phyloP scores from a whole-genome alignment of 2,888 invertebrate genomes.

The Poecilobothrus nobilitatus region DNA sequence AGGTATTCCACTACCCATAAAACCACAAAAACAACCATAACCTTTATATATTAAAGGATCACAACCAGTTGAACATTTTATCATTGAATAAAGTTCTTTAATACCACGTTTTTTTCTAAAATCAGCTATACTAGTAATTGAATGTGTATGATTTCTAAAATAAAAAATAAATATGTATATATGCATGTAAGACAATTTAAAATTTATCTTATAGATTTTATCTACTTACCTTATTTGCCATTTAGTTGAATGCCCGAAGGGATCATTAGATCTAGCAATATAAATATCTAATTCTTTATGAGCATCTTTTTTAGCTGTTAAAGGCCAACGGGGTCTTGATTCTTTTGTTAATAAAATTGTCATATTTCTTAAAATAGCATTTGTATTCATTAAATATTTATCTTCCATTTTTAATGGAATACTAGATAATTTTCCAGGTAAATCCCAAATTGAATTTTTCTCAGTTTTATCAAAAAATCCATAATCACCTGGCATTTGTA shows the following conservation, averaged over 20 bases:
- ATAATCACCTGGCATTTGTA: not conserved
- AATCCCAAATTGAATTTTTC: slow-evolving; percentile 19
- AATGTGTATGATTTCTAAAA: slow-evolving; percentile 14
- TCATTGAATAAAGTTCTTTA: slow-evolving; percentile 74
- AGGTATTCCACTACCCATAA: slow-evolving; percentile 68
- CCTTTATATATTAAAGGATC: slow-evolving; percentile 76
- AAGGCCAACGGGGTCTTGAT: slow-evolving; percentile 21
- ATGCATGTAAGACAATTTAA: not conserved
- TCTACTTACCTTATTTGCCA: slow-evolving; percentile 33
- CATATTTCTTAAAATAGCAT: slow-evolving; percentile 14
- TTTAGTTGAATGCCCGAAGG: slow-evolving; percentile 41
- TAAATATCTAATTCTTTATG: slow-evolving; percentile 31
- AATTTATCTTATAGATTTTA: no score
- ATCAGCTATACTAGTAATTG: slow-evolving; percentile 28
- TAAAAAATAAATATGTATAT: no score
- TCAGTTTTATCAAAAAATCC: slow-evolving; percentile 7
- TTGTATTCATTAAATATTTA: slow-evolving; percentile 11
- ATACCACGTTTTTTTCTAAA: slow-evolving; percentile 64
- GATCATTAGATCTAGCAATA: slow-evolving; percentile 40
- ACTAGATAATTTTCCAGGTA: slow-evolving; percentile 20
- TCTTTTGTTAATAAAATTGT: slow-evolving; percentile 22
- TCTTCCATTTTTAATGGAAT: slow-evolving; percentile 9
- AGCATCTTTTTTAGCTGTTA: slow-evolving; percentile 19
- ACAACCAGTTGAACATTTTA: slow-evolving; percentile 76
- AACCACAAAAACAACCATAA: slow-evolving; percentile 86